Conservation (phyloP, 2,888 invertebrate species). For the Hirtodrosophila confusa region DNA sequence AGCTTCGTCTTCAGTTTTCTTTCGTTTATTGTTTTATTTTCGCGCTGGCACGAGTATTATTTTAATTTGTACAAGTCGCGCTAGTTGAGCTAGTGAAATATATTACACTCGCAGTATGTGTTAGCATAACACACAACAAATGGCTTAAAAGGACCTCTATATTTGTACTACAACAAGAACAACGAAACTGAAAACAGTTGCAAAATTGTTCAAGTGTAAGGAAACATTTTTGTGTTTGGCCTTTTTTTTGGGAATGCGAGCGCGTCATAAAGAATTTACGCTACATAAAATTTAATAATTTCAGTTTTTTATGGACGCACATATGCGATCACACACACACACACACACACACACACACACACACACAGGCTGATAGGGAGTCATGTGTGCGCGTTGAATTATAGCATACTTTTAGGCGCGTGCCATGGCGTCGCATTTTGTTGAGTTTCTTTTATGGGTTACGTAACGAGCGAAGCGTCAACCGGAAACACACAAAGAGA, state of each 20-base stretch:
- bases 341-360: slow-evolving; percentile 17
- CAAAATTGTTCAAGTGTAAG: slow-evolving; percentile 70
- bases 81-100: slow-evolving; percentile 48
- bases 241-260: slow-evolving; percentile 15
- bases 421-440: slow-evolving; percentile 75
- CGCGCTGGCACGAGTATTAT: slow-evolving; percentile 17
- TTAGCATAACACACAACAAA: slow-evolving; percentile 26
- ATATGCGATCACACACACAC: slow-evolving; percentile 40
- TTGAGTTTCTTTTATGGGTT: slow-evolving; percentile 70
- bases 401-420: slow-evolving; percentile 80
- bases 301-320: slow-evolving; percentile 70
- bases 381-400: slow-evolving; percentile 67
- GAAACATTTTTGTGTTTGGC: slow-evolving; percentile 40
- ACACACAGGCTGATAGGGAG: slow-evolving; percentile 11
- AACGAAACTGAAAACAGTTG: slow-evolving; percentile 29
- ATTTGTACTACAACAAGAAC: background rate
- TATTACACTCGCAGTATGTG: slow-evolving; percentile 28
- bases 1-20: slow-evolving; percentile 17
- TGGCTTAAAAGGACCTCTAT: background rate
- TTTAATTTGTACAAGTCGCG: slow-evolving; percentile 28
- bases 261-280: slow-evolving; percentile 80
- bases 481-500: slow-evolving; percentile 57
- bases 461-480: slow-evolving; percentile 72
- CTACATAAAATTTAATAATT: slow-evolving; percentile 83
- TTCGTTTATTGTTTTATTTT: slow-evolving; percentile 4